Base-by-base conservation (phyloP, 2,113 vertebrate species). In the Oreochromis aureus region DNA sequence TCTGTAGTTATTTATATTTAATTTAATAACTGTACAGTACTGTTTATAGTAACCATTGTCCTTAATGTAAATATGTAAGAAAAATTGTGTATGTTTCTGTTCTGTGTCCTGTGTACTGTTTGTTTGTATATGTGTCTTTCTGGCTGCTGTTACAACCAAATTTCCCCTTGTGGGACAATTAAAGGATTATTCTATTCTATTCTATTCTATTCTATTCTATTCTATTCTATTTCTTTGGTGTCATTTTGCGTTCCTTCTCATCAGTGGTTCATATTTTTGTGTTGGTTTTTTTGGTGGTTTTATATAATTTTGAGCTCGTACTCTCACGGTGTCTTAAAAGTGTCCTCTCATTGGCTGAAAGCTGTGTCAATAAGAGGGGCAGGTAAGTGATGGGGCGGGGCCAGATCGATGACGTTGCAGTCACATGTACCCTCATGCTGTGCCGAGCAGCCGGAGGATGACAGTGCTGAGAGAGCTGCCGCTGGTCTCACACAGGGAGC, bases 361-460 rank as follows among this genome's bases (percentile, higher is more conserved):
- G 78, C 24, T 4, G 18, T 22, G 94, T 94, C 95, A 90, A 82
- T 94, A 93, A 93, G 89, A 44, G 80, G 56, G 80, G 80, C 63
- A 90, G 95, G 51, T 4, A 2, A 1, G 2, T 2, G 93, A 89
- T 87, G 93, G 95, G 94, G 87, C 91, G 82, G 82, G 80, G 91
- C n/a, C 48, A 3, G 1, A 1, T 3, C 39, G 95, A 55, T 95
- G 96, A 96, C 88, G 92, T 93, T 96, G 94, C 93, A 59, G 96
- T 97, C 97, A 98, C 97, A 95, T 97, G 97, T 96, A 94, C 94
- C 92, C 96, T 97, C 96, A 95, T 96, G 97, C 95, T 95, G 96
- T 96, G 94, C 79, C 4, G 93, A 80, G 82, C 80, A 95, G 94
- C 13, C 95, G 82, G 93, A 95, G 96, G 94, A 78, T 89, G 89